Conservation (phyloP, 2,113 vertebrate genomes). For the Callionymus lyra region DNA sequence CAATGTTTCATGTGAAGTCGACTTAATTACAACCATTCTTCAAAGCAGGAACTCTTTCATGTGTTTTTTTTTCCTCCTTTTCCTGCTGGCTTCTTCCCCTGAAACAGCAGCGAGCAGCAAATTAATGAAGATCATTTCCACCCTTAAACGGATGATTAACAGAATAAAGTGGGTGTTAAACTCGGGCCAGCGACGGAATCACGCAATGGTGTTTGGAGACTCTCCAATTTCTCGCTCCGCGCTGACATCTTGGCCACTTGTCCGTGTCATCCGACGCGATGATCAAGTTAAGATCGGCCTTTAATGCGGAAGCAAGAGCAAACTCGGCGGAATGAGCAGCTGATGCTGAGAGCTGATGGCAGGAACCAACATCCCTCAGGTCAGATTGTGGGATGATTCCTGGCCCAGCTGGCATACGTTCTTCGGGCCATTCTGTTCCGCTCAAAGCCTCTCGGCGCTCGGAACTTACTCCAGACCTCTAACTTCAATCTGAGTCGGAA, state of each 20-base stretch:
- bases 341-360: constrained; percentile 11
- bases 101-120: constrained; percentile 2
- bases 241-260: constrained; percentile 5
- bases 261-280: background rate
- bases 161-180: constrained; percentile 2
- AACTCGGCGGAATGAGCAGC: constrained; percentile 14
- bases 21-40: constrained; percentile 3
- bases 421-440: constrained; percentile 16
- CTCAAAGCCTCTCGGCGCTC: no score
- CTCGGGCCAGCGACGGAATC: constrained; percentile 2
- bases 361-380: constrained; percentile 26
- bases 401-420: constrained; percentile 38
- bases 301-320: constrained; percentile 14
- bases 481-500: no score
- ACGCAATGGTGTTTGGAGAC: constrained; percentile 5
- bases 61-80: background rate
- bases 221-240: constrained; percentile 4
- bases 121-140: constrained; percentile 3
- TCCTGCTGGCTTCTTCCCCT: background rate
- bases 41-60: constrained; percentile 6
- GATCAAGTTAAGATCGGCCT: no score
- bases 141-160: constrained; percentile 9
- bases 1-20: constrained; percentile 3
- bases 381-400: constrained; percentile 25
- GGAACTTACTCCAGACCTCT: no score